phyloP scores from a whole-genome alignment of 2,113 vertebrate genomes.

The Microtus richardsoni region DNA sequence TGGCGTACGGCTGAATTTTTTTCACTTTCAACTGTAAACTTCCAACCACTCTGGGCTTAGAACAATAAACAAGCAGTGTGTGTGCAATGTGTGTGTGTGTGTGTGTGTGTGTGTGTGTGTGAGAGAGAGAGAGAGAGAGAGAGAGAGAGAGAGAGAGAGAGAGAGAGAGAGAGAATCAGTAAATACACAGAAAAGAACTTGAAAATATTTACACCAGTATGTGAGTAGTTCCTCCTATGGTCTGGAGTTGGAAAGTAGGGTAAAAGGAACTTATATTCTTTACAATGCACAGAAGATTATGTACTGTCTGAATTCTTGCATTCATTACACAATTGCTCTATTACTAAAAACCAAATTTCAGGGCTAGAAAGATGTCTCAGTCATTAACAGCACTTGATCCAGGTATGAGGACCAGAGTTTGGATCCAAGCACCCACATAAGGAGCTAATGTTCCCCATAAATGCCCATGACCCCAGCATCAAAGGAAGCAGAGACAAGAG shows the following conservation, averaged over 20 bases:
- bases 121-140: too few species aligned
- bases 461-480: background rate
- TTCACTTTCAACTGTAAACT: constrained; percentile 56
- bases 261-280: background rate
- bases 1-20: constrained; percentile 63
- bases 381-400: background rate
- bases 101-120: too few species aligned
- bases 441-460: background rate
- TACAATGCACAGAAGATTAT: background rate
- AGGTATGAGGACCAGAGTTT: background rate
- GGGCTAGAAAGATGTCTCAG: background rate
- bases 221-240: background rate
- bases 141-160: too few species aligned
- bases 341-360: constrained; percentile 6
- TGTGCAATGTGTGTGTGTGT: background rate
- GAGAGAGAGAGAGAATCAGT: background rate
- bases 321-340: background rate
- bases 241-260: background rate
- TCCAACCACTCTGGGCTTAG: constrained; percentile 20
- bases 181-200: constrained; percentile 37
- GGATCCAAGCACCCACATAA: background rate
- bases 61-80: constrained; percentile 17
- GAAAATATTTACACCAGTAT: constrained; percentile 55
- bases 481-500: background rate
- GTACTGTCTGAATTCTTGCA: constrained; percentile 9